Evolutionary conservation across 2,113 vertebrate species (phyloP), one percentile per base, ranked within the genome.

Genomic region (Bufo bufo): DNA sequence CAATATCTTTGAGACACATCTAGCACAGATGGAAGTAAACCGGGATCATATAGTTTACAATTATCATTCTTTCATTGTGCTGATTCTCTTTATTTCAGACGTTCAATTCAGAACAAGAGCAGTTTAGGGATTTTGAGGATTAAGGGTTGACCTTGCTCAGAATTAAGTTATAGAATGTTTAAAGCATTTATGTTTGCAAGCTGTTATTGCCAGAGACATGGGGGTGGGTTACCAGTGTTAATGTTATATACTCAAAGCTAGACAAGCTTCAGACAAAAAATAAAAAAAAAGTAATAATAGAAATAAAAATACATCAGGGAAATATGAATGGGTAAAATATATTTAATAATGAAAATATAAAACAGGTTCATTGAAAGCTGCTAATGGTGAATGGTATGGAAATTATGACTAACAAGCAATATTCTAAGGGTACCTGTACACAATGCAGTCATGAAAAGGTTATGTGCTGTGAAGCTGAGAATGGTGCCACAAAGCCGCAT

Each of bases 41-140:
- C 61, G 71, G 77, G 77, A 71, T 72, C 77, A 81, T 87, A 84
- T 69, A 84, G 82, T 84, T 84, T 87, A 79, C 85, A 87, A 80
- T 87, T 87, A 87, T 79, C 77, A 87, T 69, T 81, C 52, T 63
- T 61, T 80, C 49, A 66, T 71, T 79, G 77, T 87, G 61, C 61
- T 85, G 20, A 47, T 77, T 59, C 54, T 77, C 43, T 75, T 75
- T 85, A 85, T 49, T 74, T 74, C 69, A 77, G 72, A 69, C 50
- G 84, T 77, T 85, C 43, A 63, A 85, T 74, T 74, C 50, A 85
- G 72, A 61, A 63, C 72, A 85, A 85, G 72, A 75, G 43, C 52
- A 74, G 69, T 85, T 72, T 58, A 59, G 83, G 83, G 83, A 85
- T 72, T 85, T 45, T 54, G 81, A 65, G 81, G 81, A 83, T 83